These are phyloP conservation scores for Caenorhabditis inopinata DNA, from an alignment of 1,140 invertebrate species.

Conservation along the genomic window DNA sequence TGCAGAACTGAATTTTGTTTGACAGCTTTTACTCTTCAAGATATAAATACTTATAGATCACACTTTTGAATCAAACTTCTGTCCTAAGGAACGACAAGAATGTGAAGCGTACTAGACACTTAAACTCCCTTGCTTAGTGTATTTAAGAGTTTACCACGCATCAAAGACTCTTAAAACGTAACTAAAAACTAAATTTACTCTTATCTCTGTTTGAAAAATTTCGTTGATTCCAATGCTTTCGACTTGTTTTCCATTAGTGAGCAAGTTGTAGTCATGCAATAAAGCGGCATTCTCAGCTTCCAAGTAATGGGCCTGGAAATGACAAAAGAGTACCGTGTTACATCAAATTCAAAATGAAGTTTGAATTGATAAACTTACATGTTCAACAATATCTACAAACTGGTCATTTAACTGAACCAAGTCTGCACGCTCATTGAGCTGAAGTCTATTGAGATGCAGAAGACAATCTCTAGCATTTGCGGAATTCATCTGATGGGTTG, in stretches of 20 bases:
- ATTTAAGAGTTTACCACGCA: no score
- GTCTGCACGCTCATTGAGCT: not conserved
- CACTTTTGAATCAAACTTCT: no score
- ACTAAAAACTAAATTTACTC: not conserved
- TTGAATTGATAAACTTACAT: not conserved
- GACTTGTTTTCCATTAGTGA: not conserved
- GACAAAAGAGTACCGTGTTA: no score
- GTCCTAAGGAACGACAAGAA: no score
- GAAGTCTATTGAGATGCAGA: not conserved
- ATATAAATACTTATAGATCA: not conserved
- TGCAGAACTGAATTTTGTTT: not conserved
- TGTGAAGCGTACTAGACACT: no score
- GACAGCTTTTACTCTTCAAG: not conserved
- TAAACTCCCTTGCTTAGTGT: no score
- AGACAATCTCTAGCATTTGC: constrained; percentile 15
- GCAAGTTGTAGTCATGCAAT: constrained; percentile 6
- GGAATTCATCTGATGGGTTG: not conserved
- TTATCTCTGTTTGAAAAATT: not conserved
- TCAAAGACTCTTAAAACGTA: not conserved
- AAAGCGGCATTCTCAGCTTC: not conserved
- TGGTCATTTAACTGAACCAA: not conserved
- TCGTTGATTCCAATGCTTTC: constrained; percentile 4
- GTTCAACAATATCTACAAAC: not conserved
- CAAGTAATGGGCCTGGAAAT: not conserved
- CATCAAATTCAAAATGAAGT: no score